Conservation (phyloP, 1,140 invertebrate genomes). For the Chrysopa pallens region DNA sequence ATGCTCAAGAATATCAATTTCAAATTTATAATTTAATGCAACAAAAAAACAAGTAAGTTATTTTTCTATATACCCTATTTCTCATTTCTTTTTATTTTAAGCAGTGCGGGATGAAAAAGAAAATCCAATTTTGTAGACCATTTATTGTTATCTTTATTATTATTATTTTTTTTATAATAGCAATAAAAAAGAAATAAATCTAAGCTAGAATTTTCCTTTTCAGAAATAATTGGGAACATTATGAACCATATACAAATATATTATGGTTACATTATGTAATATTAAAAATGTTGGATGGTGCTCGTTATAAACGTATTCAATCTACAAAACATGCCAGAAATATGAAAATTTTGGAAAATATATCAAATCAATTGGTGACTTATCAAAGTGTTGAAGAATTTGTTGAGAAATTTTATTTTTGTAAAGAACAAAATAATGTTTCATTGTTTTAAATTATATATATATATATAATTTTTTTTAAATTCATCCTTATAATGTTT, state of each 20-base stretch:
- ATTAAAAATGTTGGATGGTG: slow-evolving; percentile 51
- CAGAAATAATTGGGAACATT: slow-evolving; percentile 70
- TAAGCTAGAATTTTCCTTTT: too few species aligned
- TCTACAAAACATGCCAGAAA: slow-evolving; percentile 19
- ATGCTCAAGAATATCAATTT: slow-evolving; percentile 78
- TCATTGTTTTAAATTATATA: too few species aligned
- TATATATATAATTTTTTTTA: too few species aligned
- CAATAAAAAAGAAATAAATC: too few species aligned
- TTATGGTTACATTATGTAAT: slow-evolving; percentile 78
- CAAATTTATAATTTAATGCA: slow-evolving; percentile 80
- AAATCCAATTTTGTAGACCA: too few species aligned
- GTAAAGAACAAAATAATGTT: too few species aligned
- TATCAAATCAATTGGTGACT: not conserved
- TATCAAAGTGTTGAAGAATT: not conserved
- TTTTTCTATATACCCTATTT: slow-evolving; percentile 1
- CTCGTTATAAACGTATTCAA: slow-evolving; percentile 29
- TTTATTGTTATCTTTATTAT: too few species aligned
- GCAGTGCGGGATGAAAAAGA: too few species aligned
- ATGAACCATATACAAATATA: slow-evolving; percentile 68
- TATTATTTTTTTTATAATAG: too few species aligned
- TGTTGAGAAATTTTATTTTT: not conserved
- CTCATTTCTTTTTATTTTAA: too few species aligned
- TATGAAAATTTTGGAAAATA: not conserved
- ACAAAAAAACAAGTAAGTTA: slow-evolving; percentile 44
- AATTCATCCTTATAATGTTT: too few species aligned